Conservation (phyloP, 1,140 invertebrate species). For the Drosophila mayri region DNA sequence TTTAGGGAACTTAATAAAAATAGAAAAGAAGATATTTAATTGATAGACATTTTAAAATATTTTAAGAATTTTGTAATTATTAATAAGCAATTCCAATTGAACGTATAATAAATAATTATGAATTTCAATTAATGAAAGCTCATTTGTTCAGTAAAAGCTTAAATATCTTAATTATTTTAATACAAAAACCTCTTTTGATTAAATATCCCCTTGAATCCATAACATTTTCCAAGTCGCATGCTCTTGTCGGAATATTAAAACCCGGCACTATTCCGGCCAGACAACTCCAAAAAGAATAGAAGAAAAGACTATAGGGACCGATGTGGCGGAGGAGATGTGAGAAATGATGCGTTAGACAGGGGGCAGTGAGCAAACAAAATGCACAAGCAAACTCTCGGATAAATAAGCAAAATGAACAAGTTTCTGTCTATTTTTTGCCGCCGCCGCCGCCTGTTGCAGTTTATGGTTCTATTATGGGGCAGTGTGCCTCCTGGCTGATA, state of each 20-base stretch:
- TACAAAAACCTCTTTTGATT: neutral
- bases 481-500: conserved; percentile 36
- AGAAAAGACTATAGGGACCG: neutral
- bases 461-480: conserved; percentile 67
- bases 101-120: neutral
- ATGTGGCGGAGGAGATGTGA: conserved; percentile 20
- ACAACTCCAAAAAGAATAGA: conserved; percentile 35
- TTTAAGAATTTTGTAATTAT: too few relatives aligned
- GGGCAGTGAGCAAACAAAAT: conserved; percentile 53
- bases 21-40: neutral
- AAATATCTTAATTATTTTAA: neutral
- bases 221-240: too few relatives aligned
- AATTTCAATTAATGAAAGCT: neutral
- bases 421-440: conserved; percentile 46
- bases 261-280: conserved; percentile 30
- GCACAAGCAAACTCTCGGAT: conserved; percentile 43
- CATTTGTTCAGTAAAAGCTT: neutral
- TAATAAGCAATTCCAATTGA: too few relatives aligned
- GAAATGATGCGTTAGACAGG: conserved; percentile 52
- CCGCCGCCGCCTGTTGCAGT: conserved; percentile 56
- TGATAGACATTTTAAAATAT: too few relatives aligned
- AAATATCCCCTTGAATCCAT: neutral
- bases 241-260: neutral
- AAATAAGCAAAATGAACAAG: conserved; percentile 61
- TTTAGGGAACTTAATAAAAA: neutral